These are phyloP conservation scores for Epinephelus cyanopodus DNA, from an alignment of 2,113 vertebrate species.

Conservation along the genomic window DNA sequence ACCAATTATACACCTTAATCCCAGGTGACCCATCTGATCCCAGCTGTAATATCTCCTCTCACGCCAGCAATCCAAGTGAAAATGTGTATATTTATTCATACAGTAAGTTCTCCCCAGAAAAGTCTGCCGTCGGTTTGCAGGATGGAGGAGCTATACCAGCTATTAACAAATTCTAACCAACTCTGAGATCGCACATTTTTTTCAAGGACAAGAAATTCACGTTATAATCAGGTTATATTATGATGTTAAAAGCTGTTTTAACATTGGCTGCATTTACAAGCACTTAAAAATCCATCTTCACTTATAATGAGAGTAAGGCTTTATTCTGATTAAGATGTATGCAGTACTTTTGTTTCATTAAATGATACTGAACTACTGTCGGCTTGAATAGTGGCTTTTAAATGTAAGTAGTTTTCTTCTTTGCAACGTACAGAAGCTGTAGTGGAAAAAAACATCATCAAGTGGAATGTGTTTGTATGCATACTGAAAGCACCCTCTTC, in stretches of 20 bases:
- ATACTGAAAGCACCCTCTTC: background rate
- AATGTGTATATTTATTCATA: background rate
- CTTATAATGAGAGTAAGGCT: background rate
- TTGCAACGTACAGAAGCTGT: background rate
- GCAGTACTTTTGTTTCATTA: background rate
- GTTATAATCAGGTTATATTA: background rate
- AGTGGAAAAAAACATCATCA: background rate
- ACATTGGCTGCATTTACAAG: background rate
- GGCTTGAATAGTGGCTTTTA: background rate
- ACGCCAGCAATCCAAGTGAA: conserved; percentile 10
- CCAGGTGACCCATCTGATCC: conserved; percentile 14
- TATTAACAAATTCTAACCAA: background rate
- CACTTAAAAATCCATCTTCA: background rate
- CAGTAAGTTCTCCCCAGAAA: background rate
- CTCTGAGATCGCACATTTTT: background rate
- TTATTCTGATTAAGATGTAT: background rate
- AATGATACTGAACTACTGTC: background rate
- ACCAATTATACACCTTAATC: conserved; percentile 32
- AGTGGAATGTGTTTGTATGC: background rate
- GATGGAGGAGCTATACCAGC: background rate
- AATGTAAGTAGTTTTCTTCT: background rate
- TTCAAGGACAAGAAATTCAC: background rate
- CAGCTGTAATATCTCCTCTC: conserved; percentile 9
- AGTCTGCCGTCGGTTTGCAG: conserved; percentile 4
- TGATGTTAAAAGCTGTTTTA: background rate